Base-by-base conservation (phyloP, 2,888 invertebrate genomes). In the Aquatica leii region DNA sequence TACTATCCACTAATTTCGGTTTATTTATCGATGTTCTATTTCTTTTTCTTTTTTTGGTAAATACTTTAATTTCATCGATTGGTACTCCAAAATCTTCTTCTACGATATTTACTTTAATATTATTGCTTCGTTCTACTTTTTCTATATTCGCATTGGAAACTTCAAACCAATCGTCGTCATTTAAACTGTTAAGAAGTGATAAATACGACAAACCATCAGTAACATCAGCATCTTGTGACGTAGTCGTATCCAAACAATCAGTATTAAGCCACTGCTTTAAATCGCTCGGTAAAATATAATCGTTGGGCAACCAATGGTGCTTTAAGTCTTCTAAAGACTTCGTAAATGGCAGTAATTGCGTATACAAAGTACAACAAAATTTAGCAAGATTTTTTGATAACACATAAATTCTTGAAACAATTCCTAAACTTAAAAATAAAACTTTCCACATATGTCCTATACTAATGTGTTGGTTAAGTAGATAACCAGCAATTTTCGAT, bases 371-470 rank as follows among this genome's bases (percentile, higher is more conserved):
- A 71, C 83, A 84, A 56, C 77, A 75, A 69, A 70, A 78, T 65
- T 77, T 80, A 0, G 80, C 67, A 46, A 81, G 69, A 60, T 78
- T 69, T 51, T 80, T 80, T 1, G 81, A 74, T 37, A 84, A 69
- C 24, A 81, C 59, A 60, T 81, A 82, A 68, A 85, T 81, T 74
- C 85, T 78, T 54, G 84, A 82, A n/a, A 82, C 70, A 37, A 82
- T 69, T 1, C 80, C 76, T 67, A 80, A 82, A 52, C 79, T 77
- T 12, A 84, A 73, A 8, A 81, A 54, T 3, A 80, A 79, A 31
- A 81, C 64, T 41, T 76, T 76, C 84, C 84, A 85, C 37, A 82
- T 80, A 65, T 85, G 84, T 1, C 84, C 85, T 8, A 79, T 66
- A 20, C 57, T 66, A 4, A 85, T 74, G 69, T 82, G 78, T 17